Evolutionary conservation across 2,888 invertebrate genomes (phyloP).

Genomic region (Rotaria socialis): DNA sequence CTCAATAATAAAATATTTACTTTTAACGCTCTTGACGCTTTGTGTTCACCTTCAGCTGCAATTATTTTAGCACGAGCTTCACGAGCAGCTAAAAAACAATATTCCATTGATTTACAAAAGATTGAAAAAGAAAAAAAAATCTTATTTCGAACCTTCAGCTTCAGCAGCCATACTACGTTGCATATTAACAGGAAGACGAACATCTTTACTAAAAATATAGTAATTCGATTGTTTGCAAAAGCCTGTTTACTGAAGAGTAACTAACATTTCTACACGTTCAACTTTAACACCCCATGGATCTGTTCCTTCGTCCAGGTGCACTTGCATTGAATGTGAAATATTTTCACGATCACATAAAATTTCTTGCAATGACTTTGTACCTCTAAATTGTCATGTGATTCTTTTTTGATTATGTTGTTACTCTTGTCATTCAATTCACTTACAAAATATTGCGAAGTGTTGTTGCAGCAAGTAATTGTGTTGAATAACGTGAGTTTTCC

Average conservation of each 20-base stretch:
- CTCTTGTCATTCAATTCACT: not conserved
- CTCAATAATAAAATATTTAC: slow-evolving; percentile 43
- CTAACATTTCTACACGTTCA: slow-evolving; percentile 80
- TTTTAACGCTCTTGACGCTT: slow-evolving; percentile 74
- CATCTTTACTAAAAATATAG: slow-evolving; percentile 53
- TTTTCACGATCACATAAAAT: slow-evolving; percentile 44
- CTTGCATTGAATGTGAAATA: slow-evolving; percentile 42
- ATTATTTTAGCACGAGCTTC: slow-evolving; percentile 56
- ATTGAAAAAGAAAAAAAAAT: not conserved
- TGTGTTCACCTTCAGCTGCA: slow-evolving; percentile 54
- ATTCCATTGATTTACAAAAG: too few relatives aligned
- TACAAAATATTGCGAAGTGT: slow-evolving; percentile 54
- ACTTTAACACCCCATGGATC: slow-evolving; percentile 65
- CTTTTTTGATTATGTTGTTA: not conserved
- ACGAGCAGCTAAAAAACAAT: slow-evolving; percentile 50
- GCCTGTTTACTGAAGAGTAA: not conserved
- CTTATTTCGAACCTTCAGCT: slow-evolving; percentile 50
- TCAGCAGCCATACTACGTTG: slow-evolving; percentile 59
- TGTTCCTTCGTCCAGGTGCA: slow-evolving; percentile 9
- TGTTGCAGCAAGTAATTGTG: slow-evolving; percentile 55
- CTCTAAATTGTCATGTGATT: slow-evolving; percentile 48
- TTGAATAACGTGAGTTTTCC: slow-evolving; percentile 54
- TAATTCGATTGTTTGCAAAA: not conserved
- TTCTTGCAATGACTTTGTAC: slow-evolving; percentile 45
- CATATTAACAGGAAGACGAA: slow-evolving; percentile 54